Conservation (phyloP, 2,888 invertebrate genomes). For the Phytoseiulus persimilis region DNA sequence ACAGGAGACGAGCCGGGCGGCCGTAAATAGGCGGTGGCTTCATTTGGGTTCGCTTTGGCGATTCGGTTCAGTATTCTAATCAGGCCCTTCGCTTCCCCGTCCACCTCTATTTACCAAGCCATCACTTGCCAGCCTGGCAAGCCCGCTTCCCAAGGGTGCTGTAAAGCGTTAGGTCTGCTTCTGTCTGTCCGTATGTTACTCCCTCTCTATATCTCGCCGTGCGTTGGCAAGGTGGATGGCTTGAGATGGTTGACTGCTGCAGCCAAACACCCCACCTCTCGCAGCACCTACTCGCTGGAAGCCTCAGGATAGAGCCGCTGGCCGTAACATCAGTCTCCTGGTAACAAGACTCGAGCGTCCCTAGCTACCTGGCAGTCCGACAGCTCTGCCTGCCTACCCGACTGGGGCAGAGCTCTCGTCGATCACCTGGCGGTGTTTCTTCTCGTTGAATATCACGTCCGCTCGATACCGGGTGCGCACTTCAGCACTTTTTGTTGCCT, state of each 20-base stretch:
- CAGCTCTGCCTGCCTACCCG: background rate
- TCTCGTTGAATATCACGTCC: background rate
- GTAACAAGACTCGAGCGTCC: background rate
- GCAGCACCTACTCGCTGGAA: background rate
- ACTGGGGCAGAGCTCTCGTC: background rate
- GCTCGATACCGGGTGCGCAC: background rate
- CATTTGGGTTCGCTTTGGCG: background rate
- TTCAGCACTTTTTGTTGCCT: background rate
- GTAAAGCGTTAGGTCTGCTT: background rate
- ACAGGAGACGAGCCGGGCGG: background rate
- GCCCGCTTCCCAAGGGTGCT: background rate
- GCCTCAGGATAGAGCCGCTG: background rate
- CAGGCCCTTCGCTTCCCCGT: background rate
- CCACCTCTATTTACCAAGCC: background rate
- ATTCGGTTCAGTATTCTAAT: constrained; percentile 5
- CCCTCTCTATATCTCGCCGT: background rate
- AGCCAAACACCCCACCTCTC: background rate
- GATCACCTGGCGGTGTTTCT: background rate
- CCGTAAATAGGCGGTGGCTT: background rate
- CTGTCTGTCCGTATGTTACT: background rate
- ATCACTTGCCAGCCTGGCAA: background rate
- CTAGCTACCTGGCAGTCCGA: background rate
- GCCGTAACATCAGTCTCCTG: background rate
- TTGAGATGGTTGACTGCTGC: background rate
- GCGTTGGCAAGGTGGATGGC: background rate